These are phyloP conservation scores for Pristionchus arcanus DNA, from an alignment of 2,888 invertebrate species.

Conservation along the genomic window DNA sequence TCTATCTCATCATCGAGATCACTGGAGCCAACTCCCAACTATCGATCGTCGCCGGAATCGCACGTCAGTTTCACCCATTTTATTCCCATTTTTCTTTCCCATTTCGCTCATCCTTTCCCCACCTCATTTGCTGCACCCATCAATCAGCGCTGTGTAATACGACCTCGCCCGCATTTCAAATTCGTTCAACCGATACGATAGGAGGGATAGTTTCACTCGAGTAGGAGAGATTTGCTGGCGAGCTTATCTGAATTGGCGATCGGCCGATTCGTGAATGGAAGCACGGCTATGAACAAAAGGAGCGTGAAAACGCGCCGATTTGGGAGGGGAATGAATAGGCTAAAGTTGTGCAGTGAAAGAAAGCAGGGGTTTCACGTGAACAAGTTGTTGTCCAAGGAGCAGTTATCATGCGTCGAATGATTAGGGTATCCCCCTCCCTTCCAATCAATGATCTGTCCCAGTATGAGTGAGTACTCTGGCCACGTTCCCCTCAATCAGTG, in stretches of 20 bases:
- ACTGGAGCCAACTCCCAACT: constrained; percentile 35
- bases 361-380: neutral
- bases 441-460: neutral
- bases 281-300: neutral
- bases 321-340: neutral
- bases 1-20: constrained; percentile 54
- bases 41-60: constrained; percentile 32
- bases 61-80: constrained; percentile 31
- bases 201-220: neutral
- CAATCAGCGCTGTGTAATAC: neutral
- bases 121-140: neutral
- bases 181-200: neutral
- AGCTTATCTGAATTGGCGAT: constrained; percentile 11
- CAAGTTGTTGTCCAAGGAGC: neutral
- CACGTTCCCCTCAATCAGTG: neutral
- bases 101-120: neutral
- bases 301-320: neutral
- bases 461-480: neutral
- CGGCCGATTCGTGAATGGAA: neutral
- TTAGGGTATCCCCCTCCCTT: neutral
- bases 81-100: too few relatives aligned
- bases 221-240: neutral
- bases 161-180: neutral
- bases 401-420: neutral
- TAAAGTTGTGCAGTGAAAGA: neutral